Evolutionary conservation across 53 echinoderm and acorn worm species (phyloP), one percentile per base, ranked within the genome.

Genomic region (Mesocentrotus franciscanus): DNA sequence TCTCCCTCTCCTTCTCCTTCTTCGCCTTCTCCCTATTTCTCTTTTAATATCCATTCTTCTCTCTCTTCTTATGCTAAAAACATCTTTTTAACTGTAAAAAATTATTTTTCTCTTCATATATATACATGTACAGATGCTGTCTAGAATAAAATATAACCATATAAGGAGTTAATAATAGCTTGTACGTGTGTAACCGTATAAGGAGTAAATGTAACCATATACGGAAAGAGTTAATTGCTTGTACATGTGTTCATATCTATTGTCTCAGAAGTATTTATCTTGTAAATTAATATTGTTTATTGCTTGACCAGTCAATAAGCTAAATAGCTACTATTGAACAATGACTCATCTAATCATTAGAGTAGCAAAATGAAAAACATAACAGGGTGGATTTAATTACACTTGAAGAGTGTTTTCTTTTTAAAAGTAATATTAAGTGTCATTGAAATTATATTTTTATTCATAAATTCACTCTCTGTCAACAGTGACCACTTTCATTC

Each of bases 331-430:
- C 81, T 16, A 81, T 81, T 1, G 20, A 81, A 81, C 81, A 81
- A 81, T 81, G 81, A 81, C 81, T 81, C 81, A 81, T 22, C 22
- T 0, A 39, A 6, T 0, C 64, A 64, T 64, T 81, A 18, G 81
- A 81, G 81, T 81, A 81, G 81, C 81, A 18, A 17, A 22, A 36
- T 81, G 17, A 76, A 76, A 32, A 76, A 39, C 81, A 81, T 39
- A 81, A 9, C 30, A 81, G 81, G 81, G 81, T 36, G 81, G 81
- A 81, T 81, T 81, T 32, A 22, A 81, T 81, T 81, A 81, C 81
- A 29, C 1, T 81, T 42, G 17, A 81, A 81, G 81, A 39, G 81
- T 81, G 81, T 81, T 81, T 42, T 76, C 33, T 81, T 49, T 49
- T 49, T 49, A 17, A 33, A 42, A 24, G 30, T 32, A 76, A 76